Base-by-base conservation (phyloP, 2,797 vertebrate genomes). In the Eurystomus glaucurus region DNA sequence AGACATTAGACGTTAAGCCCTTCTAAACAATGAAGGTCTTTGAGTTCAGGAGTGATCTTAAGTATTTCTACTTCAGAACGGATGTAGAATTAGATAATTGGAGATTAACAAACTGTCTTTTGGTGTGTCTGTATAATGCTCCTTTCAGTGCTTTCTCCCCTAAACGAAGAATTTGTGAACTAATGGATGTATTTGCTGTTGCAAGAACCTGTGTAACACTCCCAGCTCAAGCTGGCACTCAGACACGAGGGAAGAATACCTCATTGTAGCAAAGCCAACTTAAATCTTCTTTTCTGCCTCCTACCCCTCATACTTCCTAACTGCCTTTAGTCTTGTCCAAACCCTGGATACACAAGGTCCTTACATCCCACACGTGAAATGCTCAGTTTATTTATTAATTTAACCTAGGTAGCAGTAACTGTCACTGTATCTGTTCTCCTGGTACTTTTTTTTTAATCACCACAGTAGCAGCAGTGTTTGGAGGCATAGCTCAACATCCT, bases 251-350 rank as follows among this genome's bases (percentile, higher is more conserved):
- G 94, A 96, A 94, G 79, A 96, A 92, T 86, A 68, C 77, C 51
- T 89, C 75, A 74, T 50, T 95, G 93, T 82, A 75, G 60, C 77
- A 80, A 89, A 81, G 84, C 92, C 90, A 95, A 91, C 75, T 78
- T 83, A 82, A 94, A 85, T 93, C 84, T 77, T 89, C 66, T 61
- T 61, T 88, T 95, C 64, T 76, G 50, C 77, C 62, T 92, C 46
- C 72, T 69, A 21, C 66, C 89, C 77, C 66, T 94, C 70, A 82
- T 43, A 35, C 74, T 96, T 94, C 80, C 85, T 85, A 80, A 89
- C 60, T 75, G 54, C 81, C 58, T 83, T 83, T 65, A 48, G 62
- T 71, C 1, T 1, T 80, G 61, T 64, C 31, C 77, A 88, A 77
- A 79, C 23, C 43, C 60, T 85, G 78, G 68, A 68, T 61, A 87